Base-by-base conservation (phyloP, 2,797 vertebrate genomes). In the Streptopelia turtur region DNA sequence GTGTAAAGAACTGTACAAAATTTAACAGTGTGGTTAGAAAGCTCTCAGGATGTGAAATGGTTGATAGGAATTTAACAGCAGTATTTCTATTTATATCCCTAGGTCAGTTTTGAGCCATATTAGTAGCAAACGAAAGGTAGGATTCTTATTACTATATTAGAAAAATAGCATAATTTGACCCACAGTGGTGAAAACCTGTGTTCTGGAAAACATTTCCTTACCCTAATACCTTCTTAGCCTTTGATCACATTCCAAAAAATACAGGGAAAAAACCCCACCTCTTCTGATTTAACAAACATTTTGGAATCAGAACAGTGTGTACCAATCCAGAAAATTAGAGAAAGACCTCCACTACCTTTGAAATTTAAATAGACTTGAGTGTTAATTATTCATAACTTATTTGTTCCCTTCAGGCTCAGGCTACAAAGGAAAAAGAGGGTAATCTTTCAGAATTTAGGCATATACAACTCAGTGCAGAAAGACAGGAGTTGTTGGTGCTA, bases 341-440 rank as follows among this genome's bases (percentile, higher is more conserved):
- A 31, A 95, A 87, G 63, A 69, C 66, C 94, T 96, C n/a, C 14
- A 79, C 66, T 80, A 69, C 60, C 80, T 96, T 96, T 97, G 89
- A 96, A 94, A 94, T 95, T 86, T 90, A 94, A 95, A 95, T 78
- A 90, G 43, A 7, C 14, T 91, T 76, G 65, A 72, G 8, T 88
- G 77, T 78, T 94, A 93, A 93, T 96, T 96, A 95, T 96, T 95
- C 78, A 88, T 96, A 79, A 72, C 33, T 91, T 94, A 86, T 78
- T 95, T 93, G 80, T 83, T 93, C 65, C 47, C 25, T 91, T 85
- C 65, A 78, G 37, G 53, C 50, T 88, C 72, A 86, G 15, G 59
- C 77, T 94, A 63, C 27, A 90, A 81, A 77, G 39, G 6, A 65
- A 70, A 88, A 83, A 80, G 9, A 50, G 45, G 33, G 4, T 22